A percentile compares a stretch with the other conserved stretches of the same genome.
phyloP scores from a whole-genome alignment of 1,140 invertebrate genomes.

The Drosophila orena region DNA sequence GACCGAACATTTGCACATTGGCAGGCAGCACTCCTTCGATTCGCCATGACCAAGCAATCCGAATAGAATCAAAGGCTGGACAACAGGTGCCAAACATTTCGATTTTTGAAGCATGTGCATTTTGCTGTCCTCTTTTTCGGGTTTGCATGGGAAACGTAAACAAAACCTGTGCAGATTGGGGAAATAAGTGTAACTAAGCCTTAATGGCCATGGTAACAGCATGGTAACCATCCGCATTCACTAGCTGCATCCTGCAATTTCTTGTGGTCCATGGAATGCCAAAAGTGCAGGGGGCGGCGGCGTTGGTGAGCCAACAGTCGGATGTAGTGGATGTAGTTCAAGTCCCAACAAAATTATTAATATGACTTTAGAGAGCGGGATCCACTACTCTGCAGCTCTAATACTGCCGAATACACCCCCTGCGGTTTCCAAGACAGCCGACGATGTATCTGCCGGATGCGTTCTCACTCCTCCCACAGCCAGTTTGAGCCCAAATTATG shows the following conservation, averaged over 20 bases:
- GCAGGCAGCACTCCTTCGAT: slow-evolving; percentile 20
- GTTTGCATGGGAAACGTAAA: slow-evolving; percentile 65
- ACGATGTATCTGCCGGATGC: slow-evolving; percentile 55
- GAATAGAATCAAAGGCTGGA: slow-evolving; percentile 5
- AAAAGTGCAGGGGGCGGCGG: slow-evolving; percentile 1
- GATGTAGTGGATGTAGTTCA: slow-evolving; percentile 45
- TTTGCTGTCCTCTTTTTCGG: slow-evolving; percentile 29
- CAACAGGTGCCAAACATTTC: slow-evolving; percentile 40
- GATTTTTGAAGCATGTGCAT: slow-evolving; percentile 25
- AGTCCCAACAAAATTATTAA: slow-evolving; percentile 80
- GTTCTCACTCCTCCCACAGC: slow-evolving; percentile 22
- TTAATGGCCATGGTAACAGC: slow-evolving; percentile 50
- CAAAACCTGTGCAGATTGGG: slow-evolving; percentile 24
- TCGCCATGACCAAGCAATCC: slow-evolving; percentile 6
- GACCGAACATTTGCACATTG: slow-evolving; percentile 15
- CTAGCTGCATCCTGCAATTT: slow-evolving; percentile 35
- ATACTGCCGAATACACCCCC: neutral
- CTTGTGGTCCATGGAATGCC: slow-evolving; percentile 27
- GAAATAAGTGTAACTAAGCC: slow-evolving; percentile 43
- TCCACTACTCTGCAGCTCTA: neutral
- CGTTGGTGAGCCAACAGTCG: neutral
- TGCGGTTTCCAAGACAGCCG: slow-evolving; percentile 69
- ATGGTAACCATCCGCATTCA: slow-evolving; percentile 4
- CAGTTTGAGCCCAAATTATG: slow-evolving; percentile 54
- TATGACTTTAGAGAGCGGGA: slow-evolving; percentile 61